phyloP scores from a whole-genome alignment of 2,888 invertebrate species.

The Plebejus anna region DNA sequence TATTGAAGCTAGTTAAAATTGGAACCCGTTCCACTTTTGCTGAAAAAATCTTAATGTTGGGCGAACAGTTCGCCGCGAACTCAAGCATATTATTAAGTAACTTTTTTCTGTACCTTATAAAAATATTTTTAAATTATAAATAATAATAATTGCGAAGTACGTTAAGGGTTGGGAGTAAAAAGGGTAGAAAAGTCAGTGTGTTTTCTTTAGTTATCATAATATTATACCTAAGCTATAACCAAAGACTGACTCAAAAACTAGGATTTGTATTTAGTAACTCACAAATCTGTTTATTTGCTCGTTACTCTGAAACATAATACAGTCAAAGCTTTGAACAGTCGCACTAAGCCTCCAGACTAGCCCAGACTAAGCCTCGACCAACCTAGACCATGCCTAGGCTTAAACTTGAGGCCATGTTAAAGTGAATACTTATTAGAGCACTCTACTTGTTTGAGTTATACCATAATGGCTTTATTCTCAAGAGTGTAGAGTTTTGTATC shows the following conservation, averaged over 20 bases:
- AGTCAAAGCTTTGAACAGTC: not conserved
- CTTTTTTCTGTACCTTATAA: too few relatives aligned
- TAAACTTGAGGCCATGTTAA: not conserved
- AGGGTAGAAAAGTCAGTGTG: too few relatives aligned
- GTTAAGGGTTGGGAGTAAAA: too few relatives aligned
- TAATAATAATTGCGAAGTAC: too few relatives aligned
- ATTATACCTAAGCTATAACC: too few relatives aligned
- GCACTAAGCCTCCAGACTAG: not conserved
- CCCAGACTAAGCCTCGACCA: not conserved
- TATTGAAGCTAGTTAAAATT: too few relatives aligned
- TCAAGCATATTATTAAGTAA: too few relatives aligned
- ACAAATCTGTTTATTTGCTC: not conserved
- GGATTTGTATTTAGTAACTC: not conserved
- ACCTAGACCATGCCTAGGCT: not conserved
- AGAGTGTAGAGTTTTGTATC: not conserved
- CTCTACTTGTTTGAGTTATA: not conserved
- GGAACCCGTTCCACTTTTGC: too few relatives aligned
- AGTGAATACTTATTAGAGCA: slow-evolving; percentile 13
- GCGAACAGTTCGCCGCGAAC: too few relatives aligned
- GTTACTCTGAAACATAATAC: not conserved
- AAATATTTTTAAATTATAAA: too few relatives aligned
- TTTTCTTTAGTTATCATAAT: too few relatives aligned
- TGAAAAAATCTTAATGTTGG: too few relatives aligned
- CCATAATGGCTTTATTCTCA: not conserved
- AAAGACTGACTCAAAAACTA: not conserved